phyloP scores from a whole-genome alignment of 2,797 vertebrate species.

The Enteromius anoplus region DNA sequence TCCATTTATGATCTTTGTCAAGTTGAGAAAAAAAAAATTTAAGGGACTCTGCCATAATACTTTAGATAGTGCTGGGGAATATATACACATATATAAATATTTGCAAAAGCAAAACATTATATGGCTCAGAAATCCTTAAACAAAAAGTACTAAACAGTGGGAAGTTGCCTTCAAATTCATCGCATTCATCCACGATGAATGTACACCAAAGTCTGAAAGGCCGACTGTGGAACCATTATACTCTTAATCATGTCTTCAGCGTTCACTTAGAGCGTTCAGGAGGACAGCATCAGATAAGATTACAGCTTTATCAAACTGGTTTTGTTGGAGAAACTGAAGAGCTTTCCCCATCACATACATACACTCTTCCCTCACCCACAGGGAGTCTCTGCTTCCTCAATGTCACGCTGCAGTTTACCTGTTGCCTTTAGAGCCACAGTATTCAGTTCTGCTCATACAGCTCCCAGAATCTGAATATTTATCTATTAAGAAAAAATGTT shows the following conservation, averaged over 20 bases:
- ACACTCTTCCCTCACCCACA: constrained; percentile 30
- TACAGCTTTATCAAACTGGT: constrained; percentile 50
- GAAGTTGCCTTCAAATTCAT: neutral
- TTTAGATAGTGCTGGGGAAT: neutral
- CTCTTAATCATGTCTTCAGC: constrained; percentile 30
- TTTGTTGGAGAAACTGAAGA: constrained; percentile 46
- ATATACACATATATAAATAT: neutral
- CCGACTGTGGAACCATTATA: neutral
- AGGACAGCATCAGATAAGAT: constrained; percentile 47
- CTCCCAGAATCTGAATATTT: neutral
- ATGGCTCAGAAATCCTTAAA: neutral
- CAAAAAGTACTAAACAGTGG: neutral
- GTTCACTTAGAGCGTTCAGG: constrained; percentile 46
- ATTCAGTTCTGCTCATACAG: neutral
- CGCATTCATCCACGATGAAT: neutral
- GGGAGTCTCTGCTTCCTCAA: constrained; percentile 33
- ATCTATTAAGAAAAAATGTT: neutral
- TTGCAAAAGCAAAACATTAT: neutral
- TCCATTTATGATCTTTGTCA: neutral
- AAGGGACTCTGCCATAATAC: neutral
- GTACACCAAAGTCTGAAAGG: neutral
- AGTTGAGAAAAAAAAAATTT: neutral
- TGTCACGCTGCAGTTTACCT: constrained; percentile 37
- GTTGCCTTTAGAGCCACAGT: constrained; percentile 13
- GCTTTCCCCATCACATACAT: constrained; percentile 30